These are phyloP conservation scores for rabbit (Oryctolagus cuniculus) DNA, from an alignment of 2,113 vertebrate species.

Conservation along the genomic window DNA sequence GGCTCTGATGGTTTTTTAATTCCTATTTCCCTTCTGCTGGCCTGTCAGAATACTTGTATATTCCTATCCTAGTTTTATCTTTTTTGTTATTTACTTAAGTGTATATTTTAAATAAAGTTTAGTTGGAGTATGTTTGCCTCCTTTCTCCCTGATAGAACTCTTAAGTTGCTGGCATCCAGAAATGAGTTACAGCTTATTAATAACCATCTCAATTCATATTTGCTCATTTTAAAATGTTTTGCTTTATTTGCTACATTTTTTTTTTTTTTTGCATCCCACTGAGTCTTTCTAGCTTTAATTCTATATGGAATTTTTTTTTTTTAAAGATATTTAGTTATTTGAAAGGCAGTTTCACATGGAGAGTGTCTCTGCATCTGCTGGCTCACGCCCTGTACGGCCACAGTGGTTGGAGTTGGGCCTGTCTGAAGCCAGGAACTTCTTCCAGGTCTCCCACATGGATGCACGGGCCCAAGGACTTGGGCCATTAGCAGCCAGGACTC, in stretches of 20 bases:
- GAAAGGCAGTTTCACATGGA: too few relatives aligned
- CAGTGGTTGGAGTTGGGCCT: too few relatives aligned
- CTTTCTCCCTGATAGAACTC: background rate
- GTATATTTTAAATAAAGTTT: background rate
- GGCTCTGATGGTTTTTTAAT: too few relatives aligned
- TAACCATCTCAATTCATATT: background rate
- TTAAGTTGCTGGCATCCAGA: background rate
- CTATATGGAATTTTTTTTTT: too few relatives aligned
- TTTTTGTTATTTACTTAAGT: background rate
- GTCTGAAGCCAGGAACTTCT: too few relatives aligned
- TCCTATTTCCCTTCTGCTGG: background rate
- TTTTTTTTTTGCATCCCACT: background rate
- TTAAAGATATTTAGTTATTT: too few relatives aligned
- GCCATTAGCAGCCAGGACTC: too few relatives aligned
- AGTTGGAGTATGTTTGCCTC: background rate
- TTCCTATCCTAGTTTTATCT: background rate
- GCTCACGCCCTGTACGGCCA: too few relatives aligned
- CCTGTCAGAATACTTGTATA: background rate
- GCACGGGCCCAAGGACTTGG: too few relatives aligned
- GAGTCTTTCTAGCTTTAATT: background rate
- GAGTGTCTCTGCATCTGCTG: too few relatives aligned
- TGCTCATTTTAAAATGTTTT: background rate
- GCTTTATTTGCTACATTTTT: background rate
- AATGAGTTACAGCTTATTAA: slow-evolving; percentile 1
- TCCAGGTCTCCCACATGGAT: too few relatives aligned